Base-by-base conservation (phyloP, 2,888 invertebrate species). In the Caenorhabditis panamensis region DNA sequence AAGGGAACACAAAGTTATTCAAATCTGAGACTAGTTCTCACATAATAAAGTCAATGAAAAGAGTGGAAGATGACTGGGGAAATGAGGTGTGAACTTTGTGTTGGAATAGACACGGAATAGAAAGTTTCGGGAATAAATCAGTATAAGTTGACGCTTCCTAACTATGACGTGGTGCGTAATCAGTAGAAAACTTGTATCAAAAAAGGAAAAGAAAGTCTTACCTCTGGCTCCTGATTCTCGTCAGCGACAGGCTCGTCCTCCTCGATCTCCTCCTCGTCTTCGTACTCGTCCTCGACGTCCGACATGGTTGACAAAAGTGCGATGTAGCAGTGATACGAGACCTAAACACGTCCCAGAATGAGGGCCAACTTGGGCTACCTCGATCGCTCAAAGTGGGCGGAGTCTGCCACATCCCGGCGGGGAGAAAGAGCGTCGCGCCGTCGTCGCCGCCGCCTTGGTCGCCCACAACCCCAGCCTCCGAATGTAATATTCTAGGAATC, bases 201-300 rank as follows among this genome's bases (percentile, higher is more conserved):
- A 26, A 28, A 58, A 13, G 44, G 11, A 36, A 36, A 58, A 61
- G 51, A 54, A 31, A 31, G 31, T 31, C 31, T 58, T 54, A 79
- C 79, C 82, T 81, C 82, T 71, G 85, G 76, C 69, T 75, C 83
- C 56, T 78, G 79, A 37, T 71, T 76, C 49, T 80, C 81, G 51
- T 69, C 81, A 58, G 68, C 73, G 64, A 75, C 79, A 69, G 82
- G 78, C 78, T 84, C 86, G 69, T 88, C 88, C 81, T 87, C 87
- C 73, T 88, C 88, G 76, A 86, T 76, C 82, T 87, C 86, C 83
- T 87, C 87, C 84, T 86, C 87, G 58, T 85, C 83, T 41, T 84
- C 83, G 61, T 84, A 82, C 83, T 89, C 89, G 81, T 89, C 89
- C 56, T 89, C 89, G 72, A 87, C 88, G 83, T 89, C 89, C 66